These are phyloP conservation scores for Hymenopus coronatus DNA, from an alignment of 2,888 invertebrate genomes.

Conservation along the genomic window DNA sequence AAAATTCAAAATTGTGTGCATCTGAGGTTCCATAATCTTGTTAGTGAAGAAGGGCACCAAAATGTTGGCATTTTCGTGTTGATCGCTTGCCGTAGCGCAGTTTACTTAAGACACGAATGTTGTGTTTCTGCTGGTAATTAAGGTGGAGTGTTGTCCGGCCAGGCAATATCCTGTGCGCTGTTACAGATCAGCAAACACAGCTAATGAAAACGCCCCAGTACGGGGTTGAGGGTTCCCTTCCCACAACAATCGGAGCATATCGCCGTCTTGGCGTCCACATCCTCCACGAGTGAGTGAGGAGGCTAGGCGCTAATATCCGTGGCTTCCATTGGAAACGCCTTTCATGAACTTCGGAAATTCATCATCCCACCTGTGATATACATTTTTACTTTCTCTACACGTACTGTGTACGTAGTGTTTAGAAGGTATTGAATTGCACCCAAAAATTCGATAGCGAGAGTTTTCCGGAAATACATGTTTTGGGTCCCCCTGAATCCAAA, in stretches of 20 bases:
- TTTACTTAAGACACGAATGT: neutral
- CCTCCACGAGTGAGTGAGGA: neutral
- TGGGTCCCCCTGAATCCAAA: too few relatives aligned
- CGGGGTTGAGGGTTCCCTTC: neutral
- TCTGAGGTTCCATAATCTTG: too few relatives aligned
- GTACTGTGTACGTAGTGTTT: too few relatives aligned
- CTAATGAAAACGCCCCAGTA: neutral
- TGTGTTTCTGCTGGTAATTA: neutral
- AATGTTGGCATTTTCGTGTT: too few relatives aligned
- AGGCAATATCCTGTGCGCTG: neutral
- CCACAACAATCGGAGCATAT: neutral
- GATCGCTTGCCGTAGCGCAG: too few relatives aligned
- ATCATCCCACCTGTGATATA: too few relatives aligned
- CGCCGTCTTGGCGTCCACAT: neutral
- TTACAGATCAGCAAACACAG: neutral
- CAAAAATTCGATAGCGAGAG: too few relatives aligned
- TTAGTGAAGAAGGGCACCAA: too few relatives aligned
- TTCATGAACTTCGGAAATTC: neutral
- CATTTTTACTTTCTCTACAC: too few relatives aligned
- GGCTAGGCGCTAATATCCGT: neutral
- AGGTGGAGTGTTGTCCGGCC: neutral
- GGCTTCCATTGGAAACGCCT: neutral
- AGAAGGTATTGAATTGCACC: too few relatives aligned
- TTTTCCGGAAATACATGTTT: too few relatives aligned
- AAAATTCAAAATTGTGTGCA: too few relatives aligned